Percentiles rank a stretch among this genome's conserved stretches.
Evolutionary conservation across 2,797 vertebrate genomes (phyloP).

Genomic region (Pseudotriccus pelzelni): DNA sequence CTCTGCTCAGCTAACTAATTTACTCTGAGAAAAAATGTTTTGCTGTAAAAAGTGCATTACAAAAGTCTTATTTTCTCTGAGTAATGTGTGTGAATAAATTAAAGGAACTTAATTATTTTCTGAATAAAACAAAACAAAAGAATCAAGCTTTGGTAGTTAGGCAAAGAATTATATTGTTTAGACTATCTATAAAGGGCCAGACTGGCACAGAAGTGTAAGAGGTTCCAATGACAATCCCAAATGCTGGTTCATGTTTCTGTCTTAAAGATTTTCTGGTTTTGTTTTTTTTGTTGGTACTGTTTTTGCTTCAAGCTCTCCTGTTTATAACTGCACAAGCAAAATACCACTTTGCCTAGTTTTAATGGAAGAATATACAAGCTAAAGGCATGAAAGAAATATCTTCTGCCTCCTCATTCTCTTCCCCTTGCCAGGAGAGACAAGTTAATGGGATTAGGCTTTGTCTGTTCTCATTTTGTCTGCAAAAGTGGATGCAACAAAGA

Average conservation of each 20-base stretch:
- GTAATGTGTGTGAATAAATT: conserved; percentile 43
- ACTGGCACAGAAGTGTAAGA: background rate
- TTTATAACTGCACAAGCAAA: background rate
- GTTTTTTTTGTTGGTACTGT: background rate
- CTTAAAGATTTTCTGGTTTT: background rate
- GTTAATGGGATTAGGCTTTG: background rate
- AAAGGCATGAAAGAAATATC: background rate
- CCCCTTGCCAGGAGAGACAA: background rate
- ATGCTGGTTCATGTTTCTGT: background rate
- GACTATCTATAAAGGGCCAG: conserved; percentile 50
- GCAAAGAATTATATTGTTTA: background rate
- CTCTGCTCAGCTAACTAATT: conserved; percentile 46
- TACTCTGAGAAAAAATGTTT: conserved; percentile 54
- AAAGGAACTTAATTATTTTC: conserved; percentile 63
- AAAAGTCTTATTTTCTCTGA: conserved; percentile 54
- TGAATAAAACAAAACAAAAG: conserved; percentile 47
- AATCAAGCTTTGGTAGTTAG: conserved; percentile 26
- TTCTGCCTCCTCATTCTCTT: background rate
- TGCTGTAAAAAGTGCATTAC: conserved; percentile 40
- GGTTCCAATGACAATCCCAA: background rate
- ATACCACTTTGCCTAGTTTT: background rate
- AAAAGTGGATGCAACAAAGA: background rate
- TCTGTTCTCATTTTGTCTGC: background rate
- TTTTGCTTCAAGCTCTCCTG: background rate
- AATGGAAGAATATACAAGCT: background rate